Percentiles rank a stretch among this genome's conserved stretches.
These are phyloP conservation scores for Paedocypris micromegethes DNA, from an alignment of 2,797 vertebrate species.

Conservation along the genomic window DNA sequence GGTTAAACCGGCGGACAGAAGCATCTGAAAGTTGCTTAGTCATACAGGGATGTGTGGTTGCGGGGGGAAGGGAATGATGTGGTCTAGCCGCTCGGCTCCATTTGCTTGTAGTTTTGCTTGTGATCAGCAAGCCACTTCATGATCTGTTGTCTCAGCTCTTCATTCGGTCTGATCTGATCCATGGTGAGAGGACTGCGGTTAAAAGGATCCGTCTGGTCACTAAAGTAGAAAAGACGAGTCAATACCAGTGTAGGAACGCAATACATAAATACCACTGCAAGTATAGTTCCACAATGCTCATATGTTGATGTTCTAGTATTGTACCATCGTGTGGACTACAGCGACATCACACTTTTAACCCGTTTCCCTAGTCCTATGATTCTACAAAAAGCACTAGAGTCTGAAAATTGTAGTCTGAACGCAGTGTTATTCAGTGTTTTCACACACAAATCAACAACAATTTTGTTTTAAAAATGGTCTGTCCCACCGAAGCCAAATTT, in stretches of 20 bases:
- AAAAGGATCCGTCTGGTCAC: conserved; percentile 98
- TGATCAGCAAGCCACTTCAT: conserved; percentile 88
- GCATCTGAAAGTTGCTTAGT: conserved; percentile 26
- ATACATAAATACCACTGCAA: too few relatives aligned
- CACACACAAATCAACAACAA: too few relatives aligned
- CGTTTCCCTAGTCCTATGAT: too few relatives aligned
- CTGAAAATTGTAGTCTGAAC: too few relatives aligned
- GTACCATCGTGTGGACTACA: too few relatives aligned
- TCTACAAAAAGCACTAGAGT: too few relatives aligned
- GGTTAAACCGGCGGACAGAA: conserved; percentile 23
- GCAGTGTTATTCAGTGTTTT: too few relatives aligned
- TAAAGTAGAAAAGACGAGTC: conserved; percentile 54
- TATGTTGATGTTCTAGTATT: too few relatives aligned
- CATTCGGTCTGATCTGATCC: conserved; percentile 98
- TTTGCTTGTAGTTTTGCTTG: conserved; percentile 79
- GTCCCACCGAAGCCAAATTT: too few relatives aligned
- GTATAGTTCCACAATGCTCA: too few relatives aligned
- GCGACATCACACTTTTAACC: too few relatives aligned
- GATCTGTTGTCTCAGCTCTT: conserved; percentile 91
- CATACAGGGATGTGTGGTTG: conserved; percentile 28
- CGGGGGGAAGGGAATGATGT: conserved; percentile 17
- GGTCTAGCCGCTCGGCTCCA: conserved; percentile 73
- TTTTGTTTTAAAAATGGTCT: too few relatives aligned
- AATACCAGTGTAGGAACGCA: neutral
- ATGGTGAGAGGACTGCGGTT: conserved; percentile 97